Base-by-base conservation (phyloP, 1,140 invertebrate species). In the Tetramorium parvispinum region DNA sequence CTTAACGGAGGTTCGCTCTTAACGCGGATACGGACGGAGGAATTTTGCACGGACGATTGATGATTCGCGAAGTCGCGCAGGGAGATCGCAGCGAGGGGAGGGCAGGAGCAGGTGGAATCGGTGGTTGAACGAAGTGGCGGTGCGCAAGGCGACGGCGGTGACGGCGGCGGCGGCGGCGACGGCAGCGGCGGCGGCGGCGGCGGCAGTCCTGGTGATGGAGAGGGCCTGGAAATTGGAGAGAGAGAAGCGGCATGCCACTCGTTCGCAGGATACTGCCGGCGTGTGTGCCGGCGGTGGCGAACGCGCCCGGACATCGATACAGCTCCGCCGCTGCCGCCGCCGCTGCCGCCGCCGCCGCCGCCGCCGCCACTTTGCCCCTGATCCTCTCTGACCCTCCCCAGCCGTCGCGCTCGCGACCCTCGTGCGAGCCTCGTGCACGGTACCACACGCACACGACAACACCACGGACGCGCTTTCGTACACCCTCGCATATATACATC, bases 221-320 rank as follows among this genome's bases (percentile, higher is more conserved):
- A 75, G 53, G 63, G 43, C 27, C 43, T 32, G 63, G 61, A 46
- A 65, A 79, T 51, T 32, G 63, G 79, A 85, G 79, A 87, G 70
- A 79, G 87, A 65, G 71, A 70, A 27, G 61, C 59, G 55, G 77
- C 70, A 49, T 86, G 89, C 73, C 85, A 90, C 83, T 91, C 89
- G 89, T 91, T 91, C 89, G 89, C 88, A 86, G 87, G 82, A 91
- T 91, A 87, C 89, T 65, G 87, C 85, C 78, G 79, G 63, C 89
- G 88, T 91, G 87, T 91, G 85, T 88, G 88, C 88, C 81, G 82
- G 82, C 59, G 79, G 70, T 85, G 88, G 89, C 83, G 87, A 90
- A 91, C 87, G 89, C 89, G 89, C 89, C 89, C 89, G 89, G 89
- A 91, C 89, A 91, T 91, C 89, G 89, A 91, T 91, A 91, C 89